A percentile compares a stretch with the other conserved stretches of the same genome.
These are phyloP conservation scores for Loriculus beryllinus DNA, from an alignment of 2,797 vertebrate genomes.

Conservation along the genomic window DNA sequence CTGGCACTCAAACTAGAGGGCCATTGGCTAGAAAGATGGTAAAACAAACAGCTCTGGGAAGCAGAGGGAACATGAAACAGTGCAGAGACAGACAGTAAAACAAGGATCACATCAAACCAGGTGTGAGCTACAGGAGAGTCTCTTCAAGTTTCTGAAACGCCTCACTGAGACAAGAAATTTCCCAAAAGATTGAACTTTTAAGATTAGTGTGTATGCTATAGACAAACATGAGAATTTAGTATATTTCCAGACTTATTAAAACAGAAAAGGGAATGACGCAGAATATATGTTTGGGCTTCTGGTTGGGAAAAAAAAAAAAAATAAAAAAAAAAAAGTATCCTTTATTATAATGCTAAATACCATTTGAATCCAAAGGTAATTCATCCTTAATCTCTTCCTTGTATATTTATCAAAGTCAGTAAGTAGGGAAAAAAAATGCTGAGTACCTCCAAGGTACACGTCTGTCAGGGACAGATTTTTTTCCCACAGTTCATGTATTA, in stretches of 20 bases:
- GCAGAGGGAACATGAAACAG: background rate
- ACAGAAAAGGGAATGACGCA: background rate
- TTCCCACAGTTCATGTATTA: background rate
- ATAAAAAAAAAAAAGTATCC: background rate
- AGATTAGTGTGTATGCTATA: background rate
- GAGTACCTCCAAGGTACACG: background rate
- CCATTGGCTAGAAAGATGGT: background rate
- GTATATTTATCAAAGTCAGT: background rate
- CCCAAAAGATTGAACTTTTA: background rate
- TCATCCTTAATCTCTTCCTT: background rate
- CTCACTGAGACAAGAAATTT: background rate
- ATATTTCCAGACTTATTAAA: background rate
- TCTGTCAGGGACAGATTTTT: background rate
- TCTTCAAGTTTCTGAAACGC: background rate
- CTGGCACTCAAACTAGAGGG: background rate
- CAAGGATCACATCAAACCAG: background rate
- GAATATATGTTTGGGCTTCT: background rate
- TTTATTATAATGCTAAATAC: background rate
- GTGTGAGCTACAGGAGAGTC: background rate
- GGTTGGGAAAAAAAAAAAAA: background rate
- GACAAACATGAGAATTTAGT: background rate
- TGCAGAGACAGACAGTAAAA: background rate
- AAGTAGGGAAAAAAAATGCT: background rate
- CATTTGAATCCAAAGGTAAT: background rate
- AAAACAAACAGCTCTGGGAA: background rate